phyloP scores from a whole-genome alignment of 2,113 vertebrate species.

The Scartelaos histophorus region DNA sequence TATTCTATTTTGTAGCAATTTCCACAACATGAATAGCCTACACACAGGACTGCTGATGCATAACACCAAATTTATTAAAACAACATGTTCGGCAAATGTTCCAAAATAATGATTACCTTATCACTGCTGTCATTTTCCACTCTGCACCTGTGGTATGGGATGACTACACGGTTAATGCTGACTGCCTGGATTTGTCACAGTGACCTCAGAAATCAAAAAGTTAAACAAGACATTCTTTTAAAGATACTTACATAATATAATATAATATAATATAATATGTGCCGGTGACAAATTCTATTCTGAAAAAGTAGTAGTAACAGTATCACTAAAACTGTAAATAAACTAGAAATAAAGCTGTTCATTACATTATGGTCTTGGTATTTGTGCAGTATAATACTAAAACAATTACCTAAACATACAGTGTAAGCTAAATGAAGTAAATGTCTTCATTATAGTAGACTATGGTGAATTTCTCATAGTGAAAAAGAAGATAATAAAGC shows the following conservation, averaged over 20 bases:
- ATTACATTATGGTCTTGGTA: neutral
- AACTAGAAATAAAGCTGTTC: neutral
- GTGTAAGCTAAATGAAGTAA: neutral
- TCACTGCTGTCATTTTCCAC: constrained; percentile 31
- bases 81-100: constrained; percentile 47
- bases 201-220: constrained; percentile 35
- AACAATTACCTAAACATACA: neutral
- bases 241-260: neutral
- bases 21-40: constrained; percentile 19
- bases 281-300: neutral
- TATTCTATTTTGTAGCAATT: constrained; percentile 27
- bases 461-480: neutral
- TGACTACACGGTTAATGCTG: constrained; percentile 34
- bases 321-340: neutral
- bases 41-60: constrained; percentile 2
- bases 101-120: constrained; percentile 64
- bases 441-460: neutral
- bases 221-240: neutral
- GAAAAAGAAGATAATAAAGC: constrained; percentile 17
- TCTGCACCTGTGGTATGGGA: constrained; percentile 27
- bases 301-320: neutral
- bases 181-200: constrained; percentile 36
- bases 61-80: constrained; percentile 42
- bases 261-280: no score
- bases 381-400: neutral